These are phyloP conservation scores for Bothrops alternatus DNA, from an alignment of 2,797 vertebrate species.

Conservation along the genomic window DNA sequence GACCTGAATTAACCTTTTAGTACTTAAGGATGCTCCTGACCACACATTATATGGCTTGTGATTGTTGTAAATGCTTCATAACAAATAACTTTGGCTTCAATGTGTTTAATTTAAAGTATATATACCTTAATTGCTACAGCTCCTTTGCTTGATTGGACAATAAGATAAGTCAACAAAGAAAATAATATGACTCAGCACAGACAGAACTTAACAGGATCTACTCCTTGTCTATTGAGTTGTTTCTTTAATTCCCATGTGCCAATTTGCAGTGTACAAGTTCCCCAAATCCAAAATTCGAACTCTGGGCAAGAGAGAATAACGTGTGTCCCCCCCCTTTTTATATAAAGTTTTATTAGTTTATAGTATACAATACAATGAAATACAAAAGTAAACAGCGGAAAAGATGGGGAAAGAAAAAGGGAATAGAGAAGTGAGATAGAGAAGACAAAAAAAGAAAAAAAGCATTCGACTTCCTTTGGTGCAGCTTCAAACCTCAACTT, in stretches of 20 bases:
- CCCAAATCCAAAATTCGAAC: background rate
- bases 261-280: background rate
- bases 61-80: constrained; percentile 32
- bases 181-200: constrained; percentile 55
- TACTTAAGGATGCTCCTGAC: constrained; percentile 20
- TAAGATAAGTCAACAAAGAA: constrained; percentile 47
- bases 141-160: constrained; percentile 47
- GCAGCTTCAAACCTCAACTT: no score
- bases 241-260: background rate
- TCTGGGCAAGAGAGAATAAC: background rate
- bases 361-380: no score
- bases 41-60: constrained; percentile 32
- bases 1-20: constrained; percentile 44
- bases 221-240: background rate
- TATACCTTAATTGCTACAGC: background rate
- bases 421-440: no score
- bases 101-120: constrained; percentile 50
- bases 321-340: background rate
- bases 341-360: no score
- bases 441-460: no score
- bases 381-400: no score
- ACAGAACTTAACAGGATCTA: background rate
- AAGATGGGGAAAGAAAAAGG: no score
- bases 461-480: no score
- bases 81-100: constrained; percentile 51